Conservation (phyloP, 2,797 vertebrate genomes). For the Fratercula arctica region DNA sequence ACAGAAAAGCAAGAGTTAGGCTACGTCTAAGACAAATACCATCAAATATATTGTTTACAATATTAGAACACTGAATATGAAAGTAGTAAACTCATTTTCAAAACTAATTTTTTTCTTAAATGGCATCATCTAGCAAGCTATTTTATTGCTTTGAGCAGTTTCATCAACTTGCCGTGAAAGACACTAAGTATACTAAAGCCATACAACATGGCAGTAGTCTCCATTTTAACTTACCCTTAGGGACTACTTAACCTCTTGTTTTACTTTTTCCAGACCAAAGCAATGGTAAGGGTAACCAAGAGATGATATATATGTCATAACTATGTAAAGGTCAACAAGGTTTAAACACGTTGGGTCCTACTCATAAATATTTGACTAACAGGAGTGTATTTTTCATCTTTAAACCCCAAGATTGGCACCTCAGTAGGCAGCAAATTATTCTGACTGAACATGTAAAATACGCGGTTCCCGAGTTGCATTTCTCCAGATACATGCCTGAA, state of each 20-base stretch:
- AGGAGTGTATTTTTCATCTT: slow-evolving; percentile 27
- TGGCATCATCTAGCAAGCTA: slow-evolving; percentile 17
- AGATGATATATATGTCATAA: slow-evolving; percentile 69
- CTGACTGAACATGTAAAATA: slow-evolving; percentile 37
- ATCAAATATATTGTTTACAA: neutral
- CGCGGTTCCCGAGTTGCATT: neutral
- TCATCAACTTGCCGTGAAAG: slow-evolving; percentile 64
- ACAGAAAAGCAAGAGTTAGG: neutral
- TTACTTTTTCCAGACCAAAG: slow-evolving; percentile 73
- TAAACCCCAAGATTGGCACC: slow-evolving; percentile 42
- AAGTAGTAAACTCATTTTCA: slow-evolving; percentile 12
- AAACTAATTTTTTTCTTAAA: slow-evolving; percentile 56
- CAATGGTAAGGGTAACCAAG: slow-evolving; percentile 63
- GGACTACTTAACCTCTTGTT: slow-evolving; percentile 73
- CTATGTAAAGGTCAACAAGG: slow-evolving; percentile 71
- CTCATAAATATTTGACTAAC: slow-evolving; percentile 74
- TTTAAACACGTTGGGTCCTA: slow-evolving; percentile 67
- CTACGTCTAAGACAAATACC: neutral
- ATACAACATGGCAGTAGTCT: slow-evolving; percentile 61
- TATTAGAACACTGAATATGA: neutral
- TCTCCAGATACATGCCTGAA: slow-evolving; percentile 9
- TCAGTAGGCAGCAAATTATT: slow-evolving; percentile 35
- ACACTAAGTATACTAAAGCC: slow-evolving; percentile 63
- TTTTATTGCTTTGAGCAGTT: slow-evolving; percentile 52
- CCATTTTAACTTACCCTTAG: slow-evolving; percentile 74